Evolutionary conservation across 1,140 invertebrate genomes (phyloP).

Genomic region (Halyomorpha halys): DNA sequence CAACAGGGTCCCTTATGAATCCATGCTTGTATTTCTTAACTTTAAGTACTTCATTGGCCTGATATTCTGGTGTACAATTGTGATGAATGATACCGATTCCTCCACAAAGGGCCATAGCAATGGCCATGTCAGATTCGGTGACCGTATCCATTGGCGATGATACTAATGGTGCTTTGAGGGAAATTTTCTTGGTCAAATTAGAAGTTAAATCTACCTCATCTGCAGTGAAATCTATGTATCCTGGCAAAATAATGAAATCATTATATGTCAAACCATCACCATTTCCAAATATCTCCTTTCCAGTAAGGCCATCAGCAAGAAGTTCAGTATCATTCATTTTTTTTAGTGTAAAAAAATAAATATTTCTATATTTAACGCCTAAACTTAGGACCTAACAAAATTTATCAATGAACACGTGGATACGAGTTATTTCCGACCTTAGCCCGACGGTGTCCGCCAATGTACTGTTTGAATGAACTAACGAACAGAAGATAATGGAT

Average conservation of each 20-base stretch:
- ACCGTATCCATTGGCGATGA: conserved; percentile 99
- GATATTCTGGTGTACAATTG: conserved; percentile 90
- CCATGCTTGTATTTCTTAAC: conserved; percentile 99
- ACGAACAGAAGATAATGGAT: too few relatives aligned
- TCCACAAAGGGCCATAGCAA: conserved; percentile 76
- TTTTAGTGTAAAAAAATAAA: neutral
- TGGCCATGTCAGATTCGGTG: conserved; percentile 99
- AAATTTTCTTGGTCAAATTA: conserved; percentile 80
- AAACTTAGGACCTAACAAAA: too few relatives aligned
- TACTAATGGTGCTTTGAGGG: conserved; percentile 83
- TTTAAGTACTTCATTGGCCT: conserved; percentile 93
- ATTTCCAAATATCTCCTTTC: conserved; percentile 66
- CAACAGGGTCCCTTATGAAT: conserved; percentile 92
- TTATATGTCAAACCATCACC: conserved; percentile 88
- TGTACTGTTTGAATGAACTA: too few relatives aligned
- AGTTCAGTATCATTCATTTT: conserved; percentile 28
- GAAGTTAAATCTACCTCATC: conserved; percentile 86
- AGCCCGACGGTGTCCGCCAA: too few relatives aligned
- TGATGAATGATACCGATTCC: conserved; percentile 88
- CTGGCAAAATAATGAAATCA: conserved; percentile 95
- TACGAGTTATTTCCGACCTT: too few relatives aligned
- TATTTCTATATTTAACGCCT: too few relatives aligned
- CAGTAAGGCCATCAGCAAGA: conserved; percentile 60
- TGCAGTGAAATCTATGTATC: conserved; percentile 91
- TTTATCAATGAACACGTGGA: too few relatives aligned